A percentile compares a stretch with the other conserved stretches of the same genome.
phyloP scores from a whole-genome alignment of 2,888 invertebrate genomes.

The Agrotis ipsilon region DNA sequence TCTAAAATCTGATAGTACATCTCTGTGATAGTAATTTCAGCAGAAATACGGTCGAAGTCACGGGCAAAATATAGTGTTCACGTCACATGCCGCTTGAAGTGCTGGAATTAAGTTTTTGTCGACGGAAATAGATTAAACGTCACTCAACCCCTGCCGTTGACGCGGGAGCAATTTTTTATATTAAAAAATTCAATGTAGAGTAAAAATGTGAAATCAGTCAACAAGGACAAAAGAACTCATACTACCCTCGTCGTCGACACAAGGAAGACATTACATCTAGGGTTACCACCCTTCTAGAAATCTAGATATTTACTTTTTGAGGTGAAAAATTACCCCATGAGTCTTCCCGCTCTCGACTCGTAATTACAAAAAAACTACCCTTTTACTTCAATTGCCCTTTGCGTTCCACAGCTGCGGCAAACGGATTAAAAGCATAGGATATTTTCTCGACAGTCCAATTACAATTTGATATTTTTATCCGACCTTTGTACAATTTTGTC shows the following conservation, averaged over 20 bases:
- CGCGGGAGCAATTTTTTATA: conserved; percentile 52
- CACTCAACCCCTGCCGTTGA: conserved; percentile 58
- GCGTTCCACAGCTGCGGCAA: no score
- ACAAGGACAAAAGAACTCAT: conserved; percentile 37
- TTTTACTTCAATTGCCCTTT: no score
- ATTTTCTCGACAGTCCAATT: no score
- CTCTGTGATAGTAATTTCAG: background rate
- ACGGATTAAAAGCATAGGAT: no score
- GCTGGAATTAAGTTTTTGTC: conserved; percentile 66
- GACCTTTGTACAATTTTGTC: background rate
- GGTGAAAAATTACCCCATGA: no score
- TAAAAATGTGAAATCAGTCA: conserved; percentile 57
- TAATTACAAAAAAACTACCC: no score
- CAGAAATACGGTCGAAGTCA: background rate
- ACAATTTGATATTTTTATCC: no score
- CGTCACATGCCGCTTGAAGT: conserved; percentile 40
- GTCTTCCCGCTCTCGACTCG: no score
- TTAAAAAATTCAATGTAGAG: conserved; percentile 51
- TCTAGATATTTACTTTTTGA: no score
- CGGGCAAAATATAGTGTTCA: conserved; percentile 15
- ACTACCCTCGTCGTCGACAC: conserved; percentile 21
- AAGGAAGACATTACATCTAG: background rate
- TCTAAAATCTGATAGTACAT: background rate
- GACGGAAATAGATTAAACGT: conserved; percentile 66
- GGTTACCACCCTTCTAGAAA: background rate